phyloP scores from a whole-genome alignment of 2,797 vertebrate genomes.

The Mus caroli region DNA sequence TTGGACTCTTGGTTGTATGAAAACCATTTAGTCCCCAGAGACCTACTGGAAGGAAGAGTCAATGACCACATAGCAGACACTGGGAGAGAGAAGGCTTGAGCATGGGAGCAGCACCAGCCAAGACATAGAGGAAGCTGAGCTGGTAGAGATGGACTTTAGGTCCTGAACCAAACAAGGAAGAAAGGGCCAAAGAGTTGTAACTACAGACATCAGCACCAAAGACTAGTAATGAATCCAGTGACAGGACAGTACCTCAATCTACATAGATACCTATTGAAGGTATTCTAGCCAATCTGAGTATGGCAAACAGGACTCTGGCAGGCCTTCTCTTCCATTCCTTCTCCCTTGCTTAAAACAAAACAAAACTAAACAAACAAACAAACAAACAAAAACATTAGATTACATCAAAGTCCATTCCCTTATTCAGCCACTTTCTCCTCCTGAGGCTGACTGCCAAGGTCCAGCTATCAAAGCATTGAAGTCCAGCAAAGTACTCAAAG shows the following conservation, averaged over 20 bases:
- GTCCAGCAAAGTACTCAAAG: background rate
- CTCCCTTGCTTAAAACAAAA: background rate
- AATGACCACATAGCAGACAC: background rate
- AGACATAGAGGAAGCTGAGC: background rate
- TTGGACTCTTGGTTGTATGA: no score
- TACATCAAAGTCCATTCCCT: background rate
- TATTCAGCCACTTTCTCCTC: background rate
- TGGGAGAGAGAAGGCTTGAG: background rate
- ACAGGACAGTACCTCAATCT: accelerated
- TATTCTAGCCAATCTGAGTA: background rate
- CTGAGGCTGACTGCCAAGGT: background rate
- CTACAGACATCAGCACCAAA: no score
- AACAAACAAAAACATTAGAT: background rate
- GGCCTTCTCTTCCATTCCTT: background rate
- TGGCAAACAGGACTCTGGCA: background rate
- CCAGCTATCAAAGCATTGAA: background rate
- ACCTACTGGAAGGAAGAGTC: background rate
- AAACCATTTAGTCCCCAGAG: background rate
- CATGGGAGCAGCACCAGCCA: background rate
- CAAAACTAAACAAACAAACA: background rate
- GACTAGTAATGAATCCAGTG: no score
- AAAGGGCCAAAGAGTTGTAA: background rate
- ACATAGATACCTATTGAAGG: background rate
- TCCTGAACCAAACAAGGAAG: background rate
- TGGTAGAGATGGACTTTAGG: background rate